Evolutionary conservation across 1,140 invertebrate genomes (phyloP), one percentile per base, ranked within the genome.

Genomic region (Drusus annulatus): DNA sequence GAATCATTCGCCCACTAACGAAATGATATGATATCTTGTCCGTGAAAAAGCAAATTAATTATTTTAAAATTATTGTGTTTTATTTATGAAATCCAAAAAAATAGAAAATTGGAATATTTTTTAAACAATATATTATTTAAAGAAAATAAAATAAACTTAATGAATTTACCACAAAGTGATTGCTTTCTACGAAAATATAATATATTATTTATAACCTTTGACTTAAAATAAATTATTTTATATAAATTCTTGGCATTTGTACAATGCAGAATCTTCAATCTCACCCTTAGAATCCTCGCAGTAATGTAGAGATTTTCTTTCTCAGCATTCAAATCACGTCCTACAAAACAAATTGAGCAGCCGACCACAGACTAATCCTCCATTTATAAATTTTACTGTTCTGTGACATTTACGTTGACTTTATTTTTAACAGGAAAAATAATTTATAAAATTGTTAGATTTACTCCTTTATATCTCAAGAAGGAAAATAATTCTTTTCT

Each of bases 321-420:
- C 63, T 76, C 19, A 17, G 6, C 10, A 76, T 60, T 76, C 74
- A 60, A 60, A 63, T 76, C 74, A 76, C 74, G 74, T 76, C 10
- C 58, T 8, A n/a, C 74, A 62, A 23, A 63, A 62, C 74, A 50
- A 76, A 76, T 76, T 76, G 74, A 76, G 74, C 28, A 60, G 56
- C 56, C 28, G 58, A 50, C 36, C 36, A 45, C 36, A 45, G 36
- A 45, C 36, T 45, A 45, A 45, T 13, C 36, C 36, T 10, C 36
- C 36, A 45, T 45, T n/a, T 56, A 56, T 56, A 21, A 1, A 45
- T 56, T 19, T 56, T 19, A 56, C 25, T n/a, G 23, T 10, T 28
- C 25, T 25, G 62, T 65, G 62, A 65, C 62, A 65, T 28, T 28
- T 28, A 56, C 21, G 54, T 56, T 56, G n/a, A 17, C 21, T 56